Conservation (phyloP, 2,888 invertebrate genomes). For the Ditylenchus weischeri region DNA sequence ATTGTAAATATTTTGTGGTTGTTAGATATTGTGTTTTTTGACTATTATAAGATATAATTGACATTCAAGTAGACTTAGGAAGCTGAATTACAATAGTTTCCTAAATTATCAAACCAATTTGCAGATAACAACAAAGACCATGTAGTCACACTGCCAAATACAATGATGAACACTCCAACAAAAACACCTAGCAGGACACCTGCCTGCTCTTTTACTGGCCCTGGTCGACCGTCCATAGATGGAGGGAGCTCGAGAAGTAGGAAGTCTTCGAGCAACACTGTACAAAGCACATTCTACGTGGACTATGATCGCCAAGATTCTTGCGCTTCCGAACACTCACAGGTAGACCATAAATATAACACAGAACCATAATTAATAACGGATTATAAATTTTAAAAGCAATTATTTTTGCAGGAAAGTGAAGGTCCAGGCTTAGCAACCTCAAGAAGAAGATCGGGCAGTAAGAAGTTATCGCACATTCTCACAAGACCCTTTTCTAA, state of each 20-base stretch:
- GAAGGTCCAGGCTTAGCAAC: background rate
- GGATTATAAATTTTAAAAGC: too few species aligned
- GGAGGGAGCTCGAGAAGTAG: background rate
- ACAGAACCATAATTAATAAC: too few species aligned
- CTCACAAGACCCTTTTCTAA: background rate
- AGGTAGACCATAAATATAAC: background rate
- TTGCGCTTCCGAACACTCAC: conserved; percentile 2
- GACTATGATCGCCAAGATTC: conserved; percentile 8
- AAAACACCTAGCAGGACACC: background rate
- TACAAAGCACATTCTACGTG: conserved; percentile 16
- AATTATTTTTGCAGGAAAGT: conserved; percentile 1
- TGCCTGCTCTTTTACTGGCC: background rate
- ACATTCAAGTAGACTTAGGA: too few species aligned
- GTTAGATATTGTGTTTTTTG: too few species aligned
- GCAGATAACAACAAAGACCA: background rate
- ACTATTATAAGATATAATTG: too few species aligned
- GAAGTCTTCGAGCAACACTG: background rate
- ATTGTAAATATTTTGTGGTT: too few species aligned
- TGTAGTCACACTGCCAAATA: background rate
- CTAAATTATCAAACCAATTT: too few species aligned
- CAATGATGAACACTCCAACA: background rate
- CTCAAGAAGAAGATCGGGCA: background rate
- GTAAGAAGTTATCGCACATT: background rate
- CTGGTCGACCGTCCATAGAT: conserved; percentile 1
- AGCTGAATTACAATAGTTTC: too few species aligned